Evolutionary conservation across 2,888 invertebrate genomes (phyloP), one percentile per base, ranked within the genome.

Genomic region (Halictus quadricinctus): DNA sequence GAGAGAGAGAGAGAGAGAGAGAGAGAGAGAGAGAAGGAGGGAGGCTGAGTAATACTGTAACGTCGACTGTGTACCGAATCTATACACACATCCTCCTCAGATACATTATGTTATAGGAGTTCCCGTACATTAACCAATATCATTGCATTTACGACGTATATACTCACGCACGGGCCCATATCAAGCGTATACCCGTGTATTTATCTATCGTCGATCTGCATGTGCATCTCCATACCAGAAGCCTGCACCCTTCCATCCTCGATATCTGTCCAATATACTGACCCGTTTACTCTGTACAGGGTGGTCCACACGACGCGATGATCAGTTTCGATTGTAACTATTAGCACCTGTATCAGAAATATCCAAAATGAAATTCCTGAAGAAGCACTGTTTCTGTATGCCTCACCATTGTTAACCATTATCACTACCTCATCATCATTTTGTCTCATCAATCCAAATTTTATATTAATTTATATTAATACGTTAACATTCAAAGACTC

Each of bases 201-300:
- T 82, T 82, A 82, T 82, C 82, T 75, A 60, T 74, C 82, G 41
- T 82, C 82, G 83, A 82, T 81, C 74, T 69, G n/a, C 69, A 43
- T 74, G 25, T 70, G 60, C 82, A 70, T 82, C 82, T 70, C 70
- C 70, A 81, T 50, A 70, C 74, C 13, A 70, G 36, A 81, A 82
- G 60, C 74, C 12, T 15, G 41, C 29, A 70, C 29, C 82, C 74
- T 74, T 69, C 69, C 74, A 29, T 70, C 48, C 48, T 18, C 54
- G 48, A 80, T 82, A 64, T 18, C 82, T 25, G 46, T 18, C 69
- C 74, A 18, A 36, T 41, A 58, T 18, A 41, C 58, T n/a, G 75
- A 25, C 25, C 0, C 2, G 15, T 54, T 21, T 21, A 41, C 21
- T 18, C 8, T 36, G n/a, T 75, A 82, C 7, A 48, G 48, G 58